Evolutionary conservation across 2,797 vertebrate species (phyloP).

Genomic region (Falco biarmicus): DNA sequence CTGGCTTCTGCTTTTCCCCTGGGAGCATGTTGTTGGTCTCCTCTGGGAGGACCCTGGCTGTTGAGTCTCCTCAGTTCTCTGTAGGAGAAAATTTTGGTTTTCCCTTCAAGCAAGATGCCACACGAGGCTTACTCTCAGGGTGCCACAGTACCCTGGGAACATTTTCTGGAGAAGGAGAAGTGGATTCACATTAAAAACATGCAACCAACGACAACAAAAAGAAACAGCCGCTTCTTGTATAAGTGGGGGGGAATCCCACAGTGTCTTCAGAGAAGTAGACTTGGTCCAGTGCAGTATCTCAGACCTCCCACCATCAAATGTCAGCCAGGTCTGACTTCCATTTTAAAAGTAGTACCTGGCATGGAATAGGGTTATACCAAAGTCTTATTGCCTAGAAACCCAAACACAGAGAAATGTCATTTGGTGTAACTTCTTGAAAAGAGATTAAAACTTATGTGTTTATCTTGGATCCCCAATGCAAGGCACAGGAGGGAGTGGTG

Average conservation of each 20-base stretch:
- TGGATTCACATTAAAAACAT: background rate
- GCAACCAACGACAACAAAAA: background rate
- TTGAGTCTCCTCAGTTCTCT: background rate
- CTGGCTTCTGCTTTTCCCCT: background rate
- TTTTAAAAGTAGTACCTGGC: constrained; percentile 58
- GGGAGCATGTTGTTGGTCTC: background rate
- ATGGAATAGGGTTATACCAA: background rate
- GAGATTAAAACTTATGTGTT: constrained; percentile 47
- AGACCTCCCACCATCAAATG: constrained; percentile 43
- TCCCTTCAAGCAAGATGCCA: background rate
- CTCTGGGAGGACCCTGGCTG: background rate
- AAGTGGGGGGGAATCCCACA: background rate
- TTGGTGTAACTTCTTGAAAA: constrained; percentile 63
- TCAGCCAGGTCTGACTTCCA: constrained; percentile 50
- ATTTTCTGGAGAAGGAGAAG: background rate
- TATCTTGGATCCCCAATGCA: constrained; percentile 29
- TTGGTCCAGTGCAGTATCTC: constrained; percentile 25
- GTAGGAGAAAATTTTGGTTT: background rate
- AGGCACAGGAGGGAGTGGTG: background rate
- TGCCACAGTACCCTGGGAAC: background rate
- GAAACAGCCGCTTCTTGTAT: background rate
- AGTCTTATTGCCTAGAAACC: constrained; percentile 62
- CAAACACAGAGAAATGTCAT: background rate
- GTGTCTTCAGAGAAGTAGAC: constrained; percentile 7
- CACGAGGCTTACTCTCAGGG: background rate